Evolutionary conservation across 1,140 invertebrate species (phyloP), one percentile per base, ranked within the genome.

Genomic region (Papilio polytes): DNA sequence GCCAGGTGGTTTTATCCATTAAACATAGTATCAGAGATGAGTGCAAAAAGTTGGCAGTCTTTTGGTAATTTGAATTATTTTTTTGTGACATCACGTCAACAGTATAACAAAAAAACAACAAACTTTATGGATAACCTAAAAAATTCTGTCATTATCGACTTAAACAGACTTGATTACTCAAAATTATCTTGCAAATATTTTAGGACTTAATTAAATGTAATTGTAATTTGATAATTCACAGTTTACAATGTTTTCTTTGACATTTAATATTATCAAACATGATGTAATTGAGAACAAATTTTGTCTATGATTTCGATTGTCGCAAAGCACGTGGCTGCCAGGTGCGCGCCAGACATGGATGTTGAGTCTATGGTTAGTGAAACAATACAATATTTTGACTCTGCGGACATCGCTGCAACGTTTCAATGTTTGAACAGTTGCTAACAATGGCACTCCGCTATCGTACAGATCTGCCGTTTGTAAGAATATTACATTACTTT

Each of bases 1-100:
- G 89, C 93, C 93, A 94, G 92, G 90, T 94, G 93, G 90, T 92
- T 88, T 80, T 88, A 94, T 94, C 83, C 90, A 93, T 93, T 89
- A 94, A 86, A 92, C 92, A 94, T 93, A 77, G 88, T 87, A 88
- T 91, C 80, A 77, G 80, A 87, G 80, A 92, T 90, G 85, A 89
- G 85, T 79, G 79, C 82, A 84, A 89, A 87, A 88, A 85, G 48
- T 78, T 77, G 82, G 73, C 82, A 76, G 74, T 83, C 78, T 81
- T 84, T 84, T 86, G 82, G 76, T 85, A 89, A 86, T 87, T 87
- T 36, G 76, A 81, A 85, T 82, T 82, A 56, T 74, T 83, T 84
- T 79, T 82, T 82, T 81, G 59, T 1, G 31, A 26, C 77, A 12
- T 63, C 80, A 81, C 70, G 53, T 72, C 46, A 78, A 81, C 22